These are phyloP conservation scores for Philereme transversata DNA, from an alignment of 2,888 invertebrate species.

Conservation along the genomic window DNA sequence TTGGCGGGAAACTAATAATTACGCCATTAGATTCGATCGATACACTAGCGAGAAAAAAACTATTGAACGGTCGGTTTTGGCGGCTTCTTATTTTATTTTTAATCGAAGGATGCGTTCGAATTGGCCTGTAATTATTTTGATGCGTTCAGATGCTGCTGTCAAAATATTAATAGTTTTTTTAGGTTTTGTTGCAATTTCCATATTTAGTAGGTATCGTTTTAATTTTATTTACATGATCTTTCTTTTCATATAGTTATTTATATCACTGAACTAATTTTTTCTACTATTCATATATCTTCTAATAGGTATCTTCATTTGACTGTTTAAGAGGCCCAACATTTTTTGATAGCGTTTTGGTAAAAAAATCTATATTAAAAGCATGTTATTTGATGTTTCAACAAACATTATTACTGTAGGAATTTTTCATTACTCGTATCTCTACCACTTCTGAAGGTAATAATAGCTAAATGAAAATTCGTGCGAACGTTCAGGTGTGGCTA, in stretches of 20 bases:
- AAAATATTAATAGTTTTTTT: slow-evolving; percentile 60
- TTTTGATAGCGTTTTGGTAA: too few species aligned
- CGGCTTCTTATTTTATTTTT: slow-evolving; percentile 52
- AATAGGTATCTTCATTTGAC: too few species aligned
- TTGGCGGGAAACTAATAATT: slow-evolving; percentile 73
- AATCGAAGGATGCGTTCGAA: slow-evolving; percentile 54
- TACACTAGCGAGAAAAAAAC: slow-evolving; percentile 52
- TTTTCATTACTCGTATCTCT: slow-evolving; percentile 67
- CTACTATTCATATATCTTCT: too few species aligned
- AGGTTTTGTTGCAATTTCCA: not conserved
- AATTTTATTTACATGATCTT: too few species aligned
- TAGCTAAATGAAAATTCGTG: slow-evolving; percentile 70
- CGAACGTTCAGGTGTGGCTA: slow-evolving; percentile 61
- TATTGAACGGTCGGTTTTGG: slow-evolving; percentile 63
- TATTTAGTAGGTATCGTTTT: not conserved
- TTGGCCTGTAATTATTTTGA: slow-evolving; percentile 67
- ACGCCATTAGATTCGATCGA: slow-evolving; percentile 80
- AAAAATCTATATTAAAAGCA: slow-evolving; percentile 6
- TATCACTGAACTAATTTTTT: too few species aligned
- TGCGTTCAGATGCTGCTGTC: slow-evolving; percentile 65
- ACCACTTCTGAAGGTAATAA: slow-evolving; percentile 51
- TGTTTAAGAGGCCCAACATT: too few species aligned
- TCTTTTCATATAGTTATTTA: too few species aligned
- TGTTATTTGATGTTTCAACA: slow-evolving; percentile 19
- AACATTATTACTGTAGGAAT: slow-evolving; percentile 63